Evolutionary conservation across 2,888 invertebrate genomes (phyloP).

Genomic region (Caenorhabditis becei): DNA sequence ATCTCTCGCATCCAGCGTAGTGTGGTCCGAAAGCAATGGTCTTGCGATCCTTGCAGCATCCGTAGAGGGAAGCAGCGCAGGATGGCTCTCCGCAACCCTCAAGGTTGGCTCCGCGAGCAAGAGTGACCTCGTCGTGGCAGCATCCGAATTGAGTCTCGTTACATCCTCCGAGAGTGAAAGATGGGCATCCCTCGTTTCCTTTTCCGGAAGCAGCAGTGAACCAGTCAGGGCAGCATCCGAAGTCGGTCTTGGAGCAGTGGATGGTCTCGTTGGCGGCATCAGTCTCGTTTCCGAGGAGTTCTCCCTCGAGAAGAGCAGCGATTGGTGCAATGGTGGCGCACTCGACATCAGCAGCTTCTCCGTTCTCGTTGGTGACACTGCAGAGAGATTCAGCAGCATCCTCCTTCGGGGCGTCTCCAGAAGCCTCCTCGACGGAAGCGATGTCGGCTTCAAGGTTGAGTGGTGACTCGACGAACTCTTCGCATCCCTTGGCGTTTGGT

Average conservation of each 20-base stretch:
- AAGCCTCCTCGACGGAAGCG: constrained; percentile 59
- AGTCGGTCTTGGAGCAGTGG: constrained; percentile 81
- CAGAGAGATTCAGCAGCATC: constrained; percentile 40
- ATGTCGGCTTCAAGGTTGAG: constrained; percentile 58
- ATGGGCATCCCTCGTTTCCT: constrained; percentile 78
- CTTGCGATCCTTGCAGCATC: constrained; percentile 83
- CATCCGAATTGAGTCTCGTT: constrained; percentile 88
- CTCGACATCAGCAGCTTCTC: constrained; percentile 70
- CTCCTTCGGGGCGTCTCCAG: constrained; percentile 44
- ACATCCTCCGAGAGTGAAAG: constrained; percentile 80
- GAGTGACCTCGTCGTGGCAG: constrained; percentile 91
- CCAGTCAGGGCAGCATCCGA: constrained; percentile 82
- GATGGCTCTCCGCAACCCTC: constrained; percentile 86
- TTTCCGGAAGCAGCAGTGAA: constrained; percentile 80
- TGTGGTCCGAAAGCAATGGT: constrained; percentile 82
- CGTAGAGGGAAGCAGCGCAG: constrained; percentile 82
- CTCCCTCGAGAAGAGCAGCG: constrained; percentile 64
- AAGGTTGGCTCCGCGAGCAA: constrained; percentile 89
- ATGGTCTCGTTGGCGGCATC: constrained; percentile 68
- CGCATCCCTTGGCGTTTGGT: constrained; percentile 71
- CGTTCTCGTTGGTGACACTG: constrained; percentile 71
- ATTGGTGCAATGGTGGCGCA: constrained; percentile 68
- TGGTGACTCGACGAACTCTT: constrained; percentile 68
- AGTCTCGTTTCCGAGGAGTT: constrained; percentile 60
- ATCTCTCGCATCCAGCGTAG: constrained; percentile 80